These are phyloP conservation scores for Spondyliosoma cantharus DNA, from an alignment of 2,797 vertebrate species.

Conservation along the genomic window DNA sequence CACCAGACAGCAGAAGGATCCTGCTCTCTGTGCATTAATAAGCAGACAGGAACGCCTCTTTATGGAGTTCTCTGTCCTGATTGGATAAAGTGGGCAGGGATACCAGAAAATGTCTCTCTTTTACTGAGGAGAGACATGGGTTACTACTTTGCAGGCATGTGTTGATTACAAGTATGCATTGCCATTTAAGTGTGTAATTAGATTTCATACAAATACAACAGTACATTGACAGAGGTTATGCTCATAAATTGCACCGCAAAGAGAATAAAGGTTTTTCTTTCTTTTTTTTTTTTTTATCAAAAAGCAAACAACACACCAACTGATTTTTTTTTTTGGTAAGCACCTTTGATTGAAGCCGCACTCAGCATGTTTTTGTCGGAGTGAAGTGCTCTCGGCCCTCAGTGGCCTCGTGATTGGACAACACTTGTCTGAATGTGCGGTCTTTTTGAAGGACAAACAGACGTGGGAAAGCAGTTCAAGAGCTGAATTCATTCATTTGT, in stretches of 20 bases:
- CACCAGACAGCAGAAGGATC: no score
- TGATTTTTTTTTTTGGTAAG: neutral
- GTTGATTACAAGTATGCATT: neutral
- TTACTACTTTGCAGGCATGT: no score
- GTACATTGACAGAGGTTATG: neutral
- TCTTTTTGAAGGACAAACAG: conserved; percentile 51
- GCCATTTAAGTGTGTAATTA: neutral
- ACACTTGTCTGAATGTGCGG: conserved; percentile 35
- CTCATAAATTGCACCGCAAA: neutral
- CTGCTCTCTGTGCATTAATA: no score
- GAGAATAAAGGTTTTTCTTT: neutral
- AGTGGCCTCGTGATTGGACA: conserved; percentile 38
- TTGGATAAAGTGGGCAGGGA: no score
- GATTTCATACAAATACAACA: neutral
- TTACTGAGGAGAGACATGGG: no score
- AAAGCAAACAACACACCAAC: conserved; percentile 1
- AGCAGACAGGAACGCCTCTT: no score
- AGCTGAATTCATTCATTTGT: conserved; percentile 54
- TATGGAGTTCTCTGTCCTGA: no score
- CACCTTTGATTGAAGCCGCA: conserved; percentile 33
- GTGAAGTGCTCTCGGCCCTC: conserved; percentile 54
- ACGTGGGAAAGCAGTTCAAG: conserved; percentile 63
- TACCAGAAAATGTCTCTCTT: no score
- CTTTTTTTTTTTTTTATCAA: neutral
- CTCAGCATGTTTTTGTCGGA: conserved; percentile 23